These are phyloP conservation scores for Orthosia gracilis DNA, from an alignment of 2,888 invertebrate genomes.

Conservation along the genomic window DNA sequence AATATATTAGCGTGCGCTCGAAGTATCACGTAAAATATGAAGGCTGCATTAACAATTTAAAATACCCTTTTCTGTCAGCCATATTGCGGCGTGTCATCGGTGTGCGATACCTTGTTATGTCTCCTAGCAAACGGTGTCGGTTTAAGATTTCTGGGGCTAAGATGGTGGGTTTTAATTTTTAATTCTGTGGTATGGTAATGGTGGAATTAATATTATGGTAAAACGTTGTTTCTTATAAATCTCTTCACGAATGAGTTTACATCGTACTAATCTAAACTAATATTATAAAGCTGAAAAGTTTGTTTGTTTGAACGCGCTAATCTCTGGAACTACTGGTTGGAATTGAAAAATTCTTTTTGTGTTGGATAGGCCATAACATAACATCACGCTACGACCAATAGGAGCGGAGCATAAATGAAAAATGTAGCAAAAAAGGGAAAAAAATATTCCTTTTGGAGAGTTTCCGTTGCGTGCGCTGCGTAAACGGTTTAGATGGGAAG, in stretches of 20 bases:
- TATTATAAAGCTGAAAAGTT: no score
- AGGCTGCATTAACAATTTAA: constrained; percentile 64
- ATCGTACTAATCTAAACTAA: no score
- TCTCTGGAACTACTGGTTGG: no score
- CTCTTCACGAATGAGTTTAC: not conserved
- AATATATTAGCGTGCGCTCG: constrained; percentile 57
- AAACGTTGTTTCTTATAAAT: not conserved
- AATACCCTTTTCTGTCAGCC: constrained; percentile 55
- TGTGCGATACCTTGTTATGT: constrained; percentile 19
- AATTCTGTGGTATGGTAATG: not conserved
- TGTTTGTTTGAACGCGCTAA: no score
- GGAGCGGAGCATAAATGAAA: no score
- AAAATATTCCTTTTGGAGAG: no score
- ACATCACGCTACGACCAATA: no score
- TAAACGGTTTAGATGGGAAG: no score
- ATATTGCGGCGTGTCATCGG: constrained; percentile 34
- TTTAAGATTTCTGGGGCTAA: constrained; percentile 7
- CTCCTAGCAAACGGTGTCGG: constrained; percentile 15
- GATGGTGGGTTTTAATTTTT: not conserved
- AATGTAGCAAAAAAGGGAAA: no score
- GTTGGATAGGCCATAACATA: no score
- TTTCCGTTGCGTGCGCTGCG: no score
- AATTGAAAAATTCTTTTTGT: no score
- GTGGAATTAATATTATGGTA: not conserved
- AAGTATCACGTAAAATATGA: constrained; percentile 59